Percentiles rank a stretch among this genome's conserved stretches.
Conservation (phyloP, 2,797 vertebrate species). For the Cossypha niveicapilla region DNA sequence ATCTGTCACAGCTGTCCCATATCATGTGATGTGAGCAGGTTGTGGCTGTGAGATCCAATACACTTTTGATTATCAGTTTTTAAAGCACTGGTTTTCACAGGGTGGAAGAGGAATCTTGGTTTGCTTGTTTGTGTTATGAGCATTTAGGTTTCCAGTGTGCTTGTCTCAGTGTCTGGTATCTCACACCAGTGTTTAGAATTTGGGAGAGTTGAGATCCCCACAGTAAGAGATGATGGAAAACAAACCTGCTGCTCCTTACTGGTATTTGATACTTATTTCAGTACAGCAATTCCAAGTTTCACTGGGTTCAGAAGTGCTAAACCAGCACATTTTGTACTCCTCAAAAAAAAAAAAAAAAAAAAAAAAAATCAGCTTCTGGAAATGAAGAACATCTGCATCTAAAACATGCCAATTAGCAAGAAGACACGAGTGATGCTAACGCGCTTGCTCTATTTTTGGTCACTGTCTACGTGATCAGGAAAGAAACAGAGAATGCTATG, state of each 20-base stretch:
- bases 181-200: neutral
- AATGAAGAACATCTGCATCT: conserved; percentile 80
- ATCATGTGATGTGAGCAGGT: rapidly evolving
- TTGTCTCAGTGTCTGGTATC: neutral
- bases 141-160: neutral
- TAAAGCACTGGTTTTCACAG: neutral
- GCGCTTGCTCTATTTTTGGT: conserved; percentile 73
- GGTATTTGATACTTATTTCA: conserved; percentile 59
- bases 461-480: conserved; percentile 60
- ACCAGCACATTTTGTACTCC: conserved; percentile 72
- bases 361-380: conserved; percentile 56
- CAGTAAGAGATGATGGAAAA: neutral
- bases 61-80: neutral
- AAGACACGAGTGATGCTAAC: conserved; percentile 69
- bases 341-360: neutral
- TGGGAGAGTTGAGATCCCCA: neutral
- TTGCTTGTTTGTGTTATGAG: neutral
- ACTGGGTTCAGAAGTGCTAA: conserved; percentile 74
- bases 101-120: neutral
- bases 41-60: neutral
- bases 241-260: conserved; percentile 15
- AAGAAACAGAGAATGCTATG: conserved; percentile 14
- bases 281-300: conserved; percentile 66
- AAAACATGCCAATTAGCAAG: conserved; percentile 74
- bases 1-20: neutral